phyloP scores from a whole-genome alignment of 2,113 vertebrate species.

The Campylorhamphus procurvoides region DNA sequence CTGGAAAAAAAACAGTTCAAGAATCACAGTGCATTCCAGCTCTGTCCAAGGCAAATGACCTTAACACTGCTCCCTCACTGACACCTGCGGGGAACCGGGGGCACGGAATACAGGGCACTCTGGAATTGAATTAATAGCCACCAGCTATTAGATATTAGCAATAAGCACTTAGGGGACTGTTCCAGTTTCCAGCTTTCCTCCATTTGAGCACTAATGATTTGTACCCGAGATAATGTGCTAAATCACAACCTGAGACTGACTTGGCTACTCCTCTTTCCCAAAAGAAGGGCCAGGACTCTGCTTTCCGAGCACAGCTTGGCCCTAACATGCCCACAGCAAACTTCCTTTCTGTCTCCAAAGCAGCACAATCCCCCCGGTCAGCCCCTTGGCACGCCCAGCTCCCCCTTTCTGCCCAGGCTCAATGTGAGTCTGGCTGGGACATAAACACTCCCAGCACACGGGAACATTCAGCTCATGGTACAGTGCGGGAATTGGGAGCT shows the following conservation, averaged over 20 bases:
- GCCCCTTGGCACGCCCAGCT: not conserved
- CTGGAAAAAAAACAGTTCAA: not conserved
- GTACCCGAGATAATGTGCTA: not conserved
- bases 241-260: not conserved
- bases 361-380: not conserved
- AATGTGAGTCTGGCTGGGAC: not conserved
- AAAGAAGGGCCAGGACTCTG: not conserved
- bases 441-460: not conserved
- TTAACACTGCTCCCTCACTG: not conserved
- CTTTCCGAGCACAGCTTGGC: not conserved
- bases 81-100: not conserved
- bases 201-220: not conserved
- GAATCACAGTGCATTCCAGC: not conserved
- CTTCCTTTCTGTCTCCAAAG: not conserved
- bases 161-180: not conserved
- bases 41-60: not conserved
- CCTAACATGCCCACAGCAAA: not conserved
- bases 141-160: not conserved
- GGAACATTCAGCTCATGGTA: not conserved
- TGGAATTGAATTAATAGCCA: not conserved
- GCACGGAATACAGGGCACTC: not conserved
- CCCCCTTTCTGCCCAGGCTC: not conserved
- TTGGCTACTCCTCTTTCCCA: not conserved
- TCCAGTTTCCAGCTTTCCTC: not conserved
- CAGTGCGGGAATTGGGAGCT: not conserved